phyloP scores from a whole-genome alignment of 2,888 invertebrate species.

The Dysmachus trigonus region DNA sequence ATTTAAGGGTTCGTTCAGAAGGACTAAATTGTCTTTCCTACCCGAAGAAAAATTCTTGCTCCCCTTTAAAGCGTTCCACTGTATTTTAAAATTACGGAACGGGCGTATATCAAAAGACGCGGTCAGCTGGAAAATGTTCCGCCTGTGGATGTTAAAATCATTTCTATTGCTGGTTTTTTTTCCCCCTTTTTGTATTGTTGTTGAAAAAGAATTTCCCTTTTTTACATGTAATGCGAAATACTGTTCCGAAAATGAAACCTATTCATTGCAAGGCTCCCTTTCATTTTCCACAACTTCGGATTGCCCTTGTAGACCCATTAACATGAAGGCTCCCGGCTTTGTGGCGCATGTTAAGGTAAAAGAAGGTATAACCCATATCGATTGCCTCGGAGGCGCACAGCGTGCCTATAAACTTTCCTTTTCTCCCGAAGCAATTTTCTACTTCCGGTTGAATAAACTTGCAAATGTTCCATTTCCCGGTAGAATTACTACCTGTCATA shows the following conservation, averaged over 20 bases:
- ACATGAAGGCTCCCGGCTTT: background rate
- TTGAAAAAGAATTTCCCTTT: background rate
- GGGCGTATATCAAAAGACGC: background rate
- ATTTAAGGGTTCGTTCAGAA: background rate
- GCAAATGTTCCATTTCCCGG: slow-evolving; percentile 28
- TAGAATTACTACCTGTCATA: slow-evolving; percentile 27
- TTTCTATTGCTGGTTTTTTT: background rate
- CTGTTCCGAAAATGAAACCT: background rate
- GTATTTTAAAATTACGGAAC: background rate
- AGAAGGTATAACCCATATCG: background rate
- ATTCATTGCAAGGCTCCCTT: background rate
- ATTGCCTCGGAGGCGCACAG: background rate
- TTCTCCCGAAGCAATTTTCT: slow-evolving; percentile 2
- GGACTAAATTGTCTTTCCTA: background rate
- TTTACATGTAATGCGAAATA: background rate
- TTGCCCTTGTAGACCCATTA: background rate
- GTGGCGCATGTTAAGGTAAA: background rate
- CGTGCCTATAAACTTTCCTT: background rate
- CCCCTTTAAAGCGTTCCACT: background rate
- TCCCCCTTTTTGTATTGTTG: background rate
- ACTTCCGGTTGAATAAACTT: slow-evolving; percentile 28
- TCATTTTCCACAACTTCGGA: background rate
- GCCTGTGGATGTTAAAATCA: background rate
- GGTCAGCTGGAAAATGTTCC: background rate
- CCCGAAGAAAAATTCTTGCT: background rate